Conservation (phyloP, 2,888 invertebrate species). For the Lepeophtheirus nordmannii region DNA sequence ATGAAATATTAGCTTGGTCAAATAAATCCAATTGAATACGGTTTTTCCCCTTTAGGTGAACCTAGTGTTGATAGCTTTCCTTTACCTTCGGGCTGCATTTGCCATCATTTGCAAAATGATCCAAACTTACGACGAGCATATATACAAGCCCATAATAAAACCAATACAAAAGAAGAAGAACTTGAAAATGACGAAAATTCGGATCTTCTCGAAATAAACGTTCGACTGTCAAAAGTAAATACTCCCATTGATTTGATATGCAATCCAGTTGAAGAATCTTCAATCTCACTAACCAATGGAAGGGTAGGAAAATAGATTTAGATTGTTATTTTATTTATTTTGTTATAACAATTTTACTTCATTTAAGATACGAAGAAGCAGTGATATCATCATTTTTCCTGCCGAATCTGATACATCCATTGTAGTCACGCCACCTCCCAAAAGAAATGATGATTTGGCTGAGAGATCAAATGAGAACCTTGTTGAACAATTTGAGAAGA, state of each 20-base stretch:
- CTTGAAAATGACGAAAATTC: neutral
- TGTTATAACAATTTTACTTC: neutral
- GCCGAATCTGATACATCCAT: neutral
- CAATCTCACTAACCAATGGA: neutral
- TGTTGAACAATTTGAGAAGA: neutral
- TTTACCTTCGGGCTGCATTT: neutral
- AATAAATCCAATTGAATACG: neutral
- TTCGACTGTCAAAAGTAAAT: neutral
- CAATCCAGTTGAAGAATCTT: neutral
- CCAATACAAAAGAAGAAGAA: neutral
- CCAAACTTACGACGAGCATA: neutral
- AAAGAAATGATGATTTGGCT: neutral
- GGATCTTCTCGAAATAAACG: neutral
- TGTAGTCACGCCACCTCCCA: neutral
- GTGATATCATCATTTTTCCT: neutral
- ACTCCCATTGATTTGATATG: too few species aligned
- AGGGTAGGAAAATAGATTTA: neutral
- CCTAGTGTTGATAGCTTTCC: neutral
- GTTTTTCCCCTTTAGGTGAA: neutral
- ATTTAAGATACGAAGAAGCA: neutral
- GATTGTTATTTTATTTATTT: too few species aligned
- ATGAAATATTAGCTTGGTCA: too few species aligned
- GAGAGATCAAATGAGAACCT: neutral
- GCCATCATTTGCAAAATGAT: neutral
- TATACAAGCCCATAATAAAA: too few species aligned